A percentile compares a stretch with the other conserved stretches of the same genome.
Conservation (phyloP, 2,113 vertebrate genomes). For the Ibidorhyncha struthersii region DNA sequence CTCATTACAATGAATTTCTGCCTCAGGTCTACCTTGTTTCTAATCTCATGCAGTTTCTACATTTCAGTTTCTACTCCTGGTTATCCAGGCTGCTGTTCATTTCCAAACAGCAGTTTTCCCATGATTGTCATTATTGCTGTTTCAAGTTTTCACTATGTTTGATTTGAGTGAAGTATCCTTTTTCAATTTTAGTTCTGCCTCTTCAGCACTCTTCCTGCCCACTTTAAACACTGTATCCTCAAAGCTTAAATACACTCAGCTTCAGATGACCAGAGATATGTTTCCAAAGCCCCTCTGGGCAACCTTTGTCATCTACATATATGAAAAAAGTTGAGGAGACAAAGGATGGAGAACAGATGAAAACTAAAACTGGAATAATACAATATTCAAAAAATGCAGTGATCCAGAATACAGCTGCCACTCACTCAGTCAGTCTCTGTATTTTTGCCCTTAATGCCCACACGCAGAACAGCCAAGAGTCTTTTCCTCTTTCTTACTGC, state of each 20-base stretch:
- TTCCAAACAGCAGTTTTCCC: not conserved
- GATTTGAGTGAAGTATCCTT: not conserved
- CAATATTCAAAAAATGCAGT: not conserved
- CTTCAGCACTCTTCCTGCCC: not conserved
- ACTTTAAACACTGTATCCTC: not conserved
- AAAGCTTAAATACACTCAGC: not conserved
- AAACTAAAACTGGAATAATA: conserved; percentile 10
- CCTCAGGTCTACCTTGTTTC: not conserved
- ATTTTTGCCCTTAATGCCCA: not conserved
- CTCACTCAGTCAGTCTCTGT: not conserved
- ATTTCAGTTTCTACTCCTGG: not conserved
- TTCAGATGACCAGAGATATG: not conserved
- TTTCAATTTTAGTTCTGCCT: not conserved
- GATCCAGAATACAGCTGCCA: not conserved
- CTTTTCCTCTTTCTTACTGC: not conserved
- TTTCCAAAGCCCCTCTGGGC: not conserved
- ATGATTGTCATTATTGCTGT: not conserved
- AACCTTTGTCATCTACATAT: not conserved
- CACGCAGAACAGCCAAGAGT: not conserved
- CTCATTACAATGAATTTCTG: not conserved
- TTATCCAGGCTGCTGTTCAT: not conserved
- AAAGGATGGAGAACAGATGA: not conserved
- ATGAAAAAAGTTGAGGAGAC: not conserved
- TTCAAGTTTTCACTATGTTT: not conserved
- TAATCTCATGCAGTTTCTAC: not conserved